Evolutionary conservation across 92 coral and sea anemone species (phyloP).

Genomic region (Parazoanthus atlanticus): DNA sequence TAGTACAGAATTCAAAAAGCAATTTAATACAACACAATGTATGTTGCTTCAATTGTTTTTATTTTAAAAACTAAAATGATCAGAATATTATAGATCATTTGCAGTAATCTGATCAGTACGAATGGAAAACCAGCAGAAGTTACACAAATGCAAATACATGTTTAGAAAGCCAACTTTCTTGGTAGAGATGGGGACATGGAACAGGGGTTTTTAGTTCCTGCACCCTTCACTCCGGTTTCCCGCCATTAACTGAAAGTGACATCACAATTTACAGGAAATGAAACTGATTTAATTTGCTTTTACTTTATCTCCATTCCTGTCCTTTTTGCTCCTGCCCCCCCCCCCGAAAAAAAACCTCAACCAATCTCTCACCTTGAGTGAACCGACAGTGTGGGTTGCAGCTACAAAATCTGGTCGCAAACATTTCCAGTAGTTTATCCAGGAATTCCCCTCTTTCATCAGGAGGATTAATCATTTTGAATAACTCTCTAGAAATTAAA

Average conservation of each 20-base stretch:
- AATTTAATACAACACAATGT: no score
- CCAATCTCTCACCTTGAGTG: slow-evolving; percentile 75
- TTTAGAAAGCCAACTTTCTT: no score
- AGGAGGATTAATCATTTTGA: slow-evolving; percentile 85
- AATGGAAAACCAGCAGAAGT: no score
- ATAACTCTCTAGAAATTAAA: slow-evolving; percentile 66
- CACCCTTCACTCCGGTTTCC: no score
- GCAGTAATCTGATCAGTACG: no score
- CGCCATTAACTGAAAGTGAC: background rate
- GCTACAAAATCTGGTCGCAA: slow-evolving; percentile 71
- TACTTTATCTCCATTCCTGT: background rate
- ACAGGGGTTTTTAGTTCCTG: no score
- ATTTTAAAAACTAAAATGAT: no score
- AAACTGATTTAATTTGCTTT: background rate
- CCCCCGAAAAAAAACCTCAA: background rate
- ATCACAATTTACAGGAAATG: background rate
- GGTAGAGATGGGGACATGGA: no score
- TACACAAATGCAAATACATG: no score
- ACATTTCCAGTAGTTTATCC: slow-evolving; percentile 81
- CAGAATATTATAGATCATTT: no score
- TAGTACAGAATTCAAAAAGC: no score
- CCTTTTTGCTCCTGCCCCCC: background rate
- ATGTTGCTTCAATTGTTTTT: no score
- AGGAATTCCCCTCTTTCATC: slow-evolving; percentile 88
- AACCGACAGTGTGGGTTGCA: slow-evolving; percentile 83